Conservation (phyloP, 2,888 invertebrate species). For the Congeria kusceri region DNA sequence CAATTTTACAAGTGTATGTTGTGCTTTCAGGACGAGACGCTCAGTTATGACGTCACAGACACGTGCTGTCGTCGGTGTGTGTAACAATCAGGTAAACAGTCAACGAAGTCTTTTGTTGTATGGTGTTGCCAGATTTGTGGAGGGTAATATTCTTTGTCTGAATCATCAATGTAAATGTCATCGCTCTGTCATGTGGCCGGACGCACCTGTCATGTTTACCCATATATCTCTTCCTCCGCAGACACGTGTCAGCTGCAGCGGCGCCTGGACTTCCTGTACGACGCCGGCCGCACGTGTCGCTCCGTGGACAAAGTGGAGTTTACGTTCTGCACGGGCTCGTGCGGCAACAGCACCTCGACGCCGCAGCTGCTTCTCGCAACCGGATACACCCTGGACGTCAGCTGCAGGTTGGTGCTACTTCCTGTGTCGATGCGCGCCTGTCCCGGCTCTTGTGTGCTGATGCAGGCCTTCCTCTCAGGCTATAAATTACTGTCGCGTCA, state of each 20-base stretch:
- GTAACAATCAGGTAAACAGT: conserved; percentile 38
- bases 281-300: conserved; percentile 23
- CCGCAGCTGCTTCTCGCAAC: conserved; percentile 20
- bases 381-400: conserved; percentile 17
- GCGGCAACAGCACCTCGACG: conserved; percentile 46
- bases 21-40: conserved; percentile 47
- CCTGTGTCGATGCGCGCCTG: too few species aligned
- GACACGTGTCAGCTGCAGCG: conserved; percentile 44
- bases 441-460: too few species aligned
- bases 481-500: too few species aligned
- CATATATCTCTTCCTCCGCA: conserved; percentile 19
- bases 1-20: conserved; percentile 12
- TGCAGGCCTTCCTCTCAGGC: too few species aligned
- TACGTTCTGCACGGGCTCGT: conserved; percentile 52
- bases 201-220: too few species aligned
- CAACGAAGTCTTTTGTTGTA: too few species aligned
- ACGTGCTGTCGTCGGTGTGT: conserved; percentile 60
- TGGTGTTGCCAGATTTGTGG: too few species aligned
- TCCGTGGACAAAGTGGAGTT: conserved; percentile 47
- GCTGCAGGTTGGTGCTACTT: conserved; percentile 35
- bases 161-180: too few species aligned
- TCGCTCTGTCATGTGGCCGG: too few species aligned
- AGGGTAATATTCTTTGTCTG: too few species aligned
- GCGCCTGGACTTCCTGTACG: conserved; percentile 41
- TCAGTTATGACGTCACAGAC: conserved; percentile 55